Evolutionary conservation across 2,888 invertebrate species (phyloP).

Genomic region (Pemphredon lugubris): DNA sequence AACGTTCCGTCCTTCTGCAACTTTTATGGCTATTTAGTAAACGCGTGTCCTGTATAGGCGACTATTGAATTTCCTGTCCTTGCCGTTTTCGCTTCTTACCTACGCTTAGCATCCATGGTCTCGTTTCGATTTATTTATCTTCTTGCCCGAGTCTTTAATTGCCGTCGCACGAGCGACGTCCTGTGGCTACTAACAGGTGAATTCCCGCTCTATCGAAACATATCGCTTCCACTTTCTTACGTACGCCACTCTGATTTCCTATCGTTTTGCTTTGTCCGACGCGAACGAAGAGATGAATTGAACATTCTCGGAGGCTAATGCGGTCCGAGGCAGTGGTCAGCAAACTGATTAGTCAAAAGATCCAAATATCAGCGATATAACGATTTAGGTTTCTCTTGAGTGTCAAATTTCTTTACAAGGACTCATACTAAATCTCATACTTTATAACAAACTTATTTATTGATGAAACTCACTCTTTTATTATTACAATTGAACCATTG

Average conservation of each 20-base stretch:
- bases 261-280: not conserved
- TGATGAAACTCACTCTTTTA: too few relatives aligned
- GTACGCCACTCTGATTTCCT: conserved; percentile 13
- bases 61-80: conserved; percentile 28
- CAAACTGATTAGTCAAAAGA: too few relatives aligned
- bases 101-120: conserved; percentile 13
- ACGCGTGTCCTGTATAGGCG: conserved; percentile 9
- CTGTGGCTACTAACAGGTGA: conserved; percentile 31
- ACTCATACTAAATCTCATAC: too few relatives aligned
- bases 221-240: conserved; percentile 15
- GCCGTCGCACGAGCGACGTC: conserved; percentile 24
- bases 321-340: too few relatives aligned
- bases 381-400: too few relatives aligned
- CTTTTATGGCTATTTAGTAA: conserved; percentile 28
- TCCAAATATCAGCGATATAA: too few relatives aligned
- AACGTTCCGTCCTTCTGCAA: conserved; percentile 5
- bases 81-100: conserved; percentile 42
- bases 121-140: conserved; percentile 40
- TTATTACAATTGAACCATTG: too few relatives aligned
- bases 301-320: too few relatives aligned
- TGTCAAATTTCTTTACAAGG: too few relatives aligned
- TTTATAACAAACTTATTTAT: too few relatives aligned
- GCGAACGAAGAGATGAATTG: not conserved
- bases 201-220: conserved; percentile 25
- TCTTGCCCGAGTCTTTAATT: conserved; percentile 42